Evolutionary conservation across 1,140 invertebrate genomes (phyloP).

Genomic region (Mya arenaria): DNA sequence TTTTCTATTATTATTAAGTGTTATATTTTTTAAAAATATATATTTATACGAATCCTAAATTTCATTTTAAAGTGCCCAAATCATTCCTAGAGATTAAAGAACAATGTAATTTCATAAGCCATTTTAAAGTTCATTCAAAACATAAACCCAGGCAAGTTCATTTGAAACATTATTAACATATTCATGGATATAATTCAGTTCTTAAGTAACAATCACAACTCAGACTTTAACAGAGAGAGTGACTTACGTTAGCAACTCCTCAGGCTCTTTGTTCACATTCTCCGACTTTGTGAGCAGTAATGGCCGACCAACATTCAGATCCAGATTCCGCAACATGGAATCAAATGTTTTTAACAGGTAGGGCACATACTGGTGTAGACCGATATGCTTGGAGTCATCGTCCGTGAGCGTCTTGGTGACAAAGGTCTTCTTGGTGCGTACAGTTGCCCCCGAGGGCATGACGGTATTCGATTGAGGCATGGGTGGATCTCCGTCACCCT

Average conservation of each 20-base stretch:
- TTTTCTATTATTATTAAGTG: no score
- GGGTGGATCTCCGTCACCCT: constrained; percentile 98
- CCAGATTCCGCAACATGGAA: constrained; percentile 96
- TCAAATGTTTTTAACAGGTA: constrained; percentile 97
- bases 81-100: no score
- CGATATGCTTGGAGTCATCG: constrained; percentile 96
- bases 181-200: no score
- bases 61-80: no score
- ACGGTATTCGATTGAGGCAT: constrained; percentile 98
- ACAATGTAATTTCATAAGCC: no score
- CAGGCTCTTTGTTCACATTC: constrained; percentile 97
- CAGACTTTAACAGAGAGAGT: no score
- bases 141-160: no score
- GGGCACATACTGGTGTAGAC: constrained; percentile 97
- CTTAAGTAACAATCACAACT: no score
- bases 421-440: constrained; percentile 94
- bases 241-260: constrained; percentile 94
- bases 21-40: no score
- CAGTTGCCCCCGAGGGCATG: constrained; percentile 96
- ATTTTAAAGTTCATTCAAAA: no score
- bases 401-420: constrained; percentile 84
- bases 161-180: no score
- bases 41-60: no score
- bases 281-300: constrained; percentile 97
- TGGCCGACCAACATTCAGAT: constrained; percentile 96